Conservation (phyloP, 2,888 invertebrate species). For the Gasteruption jaculator region DNA sequence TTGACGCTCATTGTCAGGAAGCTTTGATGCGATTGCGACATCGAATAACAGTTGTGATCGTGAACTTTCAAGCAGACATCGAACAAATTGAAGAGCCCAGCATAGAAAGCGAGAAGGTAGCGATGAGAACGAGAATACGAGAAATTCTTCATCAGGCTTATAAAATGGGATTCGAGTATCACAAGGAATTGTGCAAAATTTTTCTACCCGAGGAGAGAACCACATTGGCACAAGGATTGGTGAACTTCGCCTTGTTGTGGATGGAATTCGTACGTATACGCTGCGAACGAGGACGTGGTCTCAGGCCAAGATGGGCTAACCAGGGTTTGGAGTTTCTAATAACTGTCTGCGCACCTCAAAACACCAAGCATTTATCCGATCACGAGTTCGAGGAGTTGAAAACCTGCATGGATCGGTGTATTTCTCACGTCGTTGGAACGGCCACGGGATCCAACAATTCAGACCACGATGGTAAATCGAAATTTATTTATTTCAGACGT, state of each 20-base stretch:
- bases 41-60: constrained; percentile 57
- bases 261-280: constrained; percentile 82
- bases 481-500: neutral
- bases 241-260: constrained; percentile 77
- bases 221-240: constrained; percentile 59
- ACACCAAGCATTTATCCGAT: constrained; percentile 72
- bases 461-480: constrained; percentile 29
- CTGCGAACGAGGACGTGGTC: constrained; percentile 78
- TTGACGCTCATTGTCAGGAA: constrained; percentile 46
- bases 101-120: constrained; percentile 58
- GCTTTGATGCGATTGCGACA: constrained; percentile 58
- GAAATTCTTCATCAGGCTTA: constrained; percentile 83
- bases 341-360: constrained; percentile 78
- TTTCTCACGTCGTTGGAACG: constrained; percentile 79
- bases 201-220: constrained; percentile 51
- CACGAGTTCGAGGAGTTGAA: constrained; percentile 77
- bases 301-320: constrained; percentile 82
- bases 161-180: constrained; percentile 85
- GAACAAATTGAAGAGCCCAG: constrained; percentile 53
- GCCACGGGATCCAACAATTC: constrained; percentile 38
- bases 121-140: constrained; percentile 63
- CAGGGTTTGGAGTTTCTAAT: constrained; percentile 86
- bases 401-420: constrained; percentile 75
- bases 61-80: constrained; percentile 57
- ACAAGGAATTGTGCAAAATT: constrained; percentile 69